phyloP scores from a whole-genome alignment of 2,888 invertebrate genomes.

The Diplolepis rosae region DNA sequence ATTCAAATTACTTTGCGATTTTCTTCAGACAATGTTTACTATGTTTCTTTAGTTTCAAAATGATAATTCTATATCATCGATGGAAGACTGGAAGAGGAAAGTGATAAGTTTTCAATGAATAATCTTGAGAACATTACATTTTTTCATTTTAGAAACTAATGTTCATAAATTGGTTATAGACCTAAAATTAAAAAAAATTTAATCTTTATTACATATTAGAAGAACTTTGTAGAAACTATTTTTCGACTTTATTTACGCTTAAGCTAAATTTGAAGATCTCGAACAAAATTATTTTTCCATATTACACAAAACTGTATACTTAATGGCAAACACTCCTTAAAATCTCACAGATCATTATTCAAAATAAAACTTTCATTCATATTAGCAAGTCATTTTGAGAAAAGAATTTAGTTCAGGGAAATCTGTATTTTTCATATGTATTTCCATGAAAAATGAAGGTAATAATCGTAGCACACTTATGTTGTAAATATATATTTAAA shows the following conservation, averaged over 20 bases:
- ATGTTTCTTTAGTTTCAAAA: neutral
- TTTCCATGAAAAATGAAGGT: neutral
- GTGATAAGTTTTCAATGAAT: no score
- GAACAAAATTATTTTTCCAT: no score
- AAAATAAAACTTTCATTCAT: neutral
- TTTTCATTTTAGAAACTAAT: no score
- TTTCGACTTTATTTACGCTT: no score
- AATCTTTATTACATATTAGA: no score
- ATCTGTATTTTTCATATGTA: neutral
- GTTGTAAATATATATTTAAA: no score
- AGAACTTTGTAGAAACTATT: no score
- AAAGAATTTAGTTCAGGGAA: neutral
- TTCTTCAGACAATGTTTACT: constrained; percentile 12
- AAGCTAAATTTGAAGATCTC: no score
- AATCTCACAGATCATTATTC: neutral
- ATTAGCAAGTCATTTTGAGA: neutral
- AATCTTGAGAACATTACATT: no score
- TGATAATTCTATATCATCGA: neutral
- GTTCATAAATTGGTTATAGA: no score
- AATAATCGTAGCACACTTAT: neutral
- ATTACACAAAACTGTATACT: neutral
- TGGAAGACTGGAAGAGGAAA: no score
- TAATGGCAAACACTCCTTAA: neutral
- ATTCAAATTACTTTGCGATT: neutral
- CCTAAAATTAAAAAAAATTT: no score